Evolutionary conservation across 2,797 vertebrate genomes (phyloP), one percentile per base, ranked within the genome.

Genomic region (Chaenodraco wilsoni): DNA sequence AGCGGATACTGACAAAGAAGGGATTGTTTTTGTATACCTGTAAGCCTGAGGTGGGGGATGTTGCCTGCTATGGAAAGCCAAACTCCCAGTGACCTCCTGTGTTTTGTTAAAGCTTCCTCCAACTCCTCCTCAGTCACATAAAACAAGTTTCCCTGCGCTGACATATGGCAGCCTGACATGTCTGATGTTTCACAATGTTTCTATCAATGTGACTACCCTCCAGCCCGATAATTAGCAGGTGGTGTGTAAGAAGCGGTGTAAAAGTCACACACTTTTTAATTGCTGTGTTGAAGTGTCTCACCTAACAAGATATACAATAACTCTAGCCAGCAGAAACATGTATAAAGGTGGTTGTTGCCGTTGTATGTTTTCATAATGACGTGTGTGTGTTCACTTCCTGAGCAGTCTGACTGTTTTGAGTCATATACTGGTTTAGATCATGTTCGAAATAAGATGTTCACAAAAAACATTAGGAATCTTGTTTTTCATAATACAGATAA

Each of bases 41-140:
- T 50, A 64, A 61, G 69, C 64, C 76, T 52, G 72, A 84, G 78
- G 74, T 72, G 50, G 57, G 62, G 89, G 84, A 87, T 85, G 78
- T 81, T 59, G 40, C 64, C 72, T 48, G 57, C 63, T 51, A 56
- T 77, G 67, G 59, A 74, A 81, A 88, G 70, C 68, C 67, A 84
- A 90, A 84, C 77, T 81, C 46, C n/a, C 37, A 17, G 51, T 72
- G 84, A 86, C 81, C 81, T 73, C 54, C 75, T 72, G 70, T 46
- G 59, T 83, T 85, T 72, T 65, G 27, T 72, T 76, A 41, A 69
- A 64, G 45, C 69, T 59, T 10, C 40, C 16, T 49, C 48, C 21
- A 64, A 74, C 17, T 60, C 33, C 61, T 58, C 49, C 72, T 69
- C 58, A 37, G 3, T 59, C 40, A 9, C 2, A 9, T 79, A 59